These are phyloP conservation scores for Tipula unca DNA, from an alignment of 2,888 invertebrate genomes.

Conservation along the genomic window DNA sequence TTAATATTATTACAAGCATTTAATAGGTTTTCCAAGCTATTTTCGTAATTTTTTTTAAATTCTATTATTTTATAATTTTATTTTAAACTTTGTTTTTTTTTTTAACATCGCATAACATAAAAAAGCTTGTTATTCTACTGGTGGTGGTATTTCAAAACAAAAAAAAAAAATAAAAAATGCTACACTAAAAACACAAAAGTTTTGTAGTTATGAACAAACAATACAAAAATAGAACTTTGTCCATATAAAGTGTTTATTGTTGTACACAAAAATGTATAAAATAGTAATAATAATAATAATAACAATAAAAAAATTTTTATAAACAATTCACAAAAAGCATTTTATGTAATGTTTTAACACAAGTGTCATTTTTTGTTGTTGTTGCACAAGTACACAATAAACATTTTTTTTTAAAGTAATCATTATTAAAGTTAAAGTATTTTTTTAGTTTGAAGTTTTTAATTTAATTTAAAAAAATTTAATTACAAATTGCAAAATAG, in stretches of 20 bases:
- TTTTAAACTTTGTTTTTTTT: background rate
- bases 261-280: background rate
- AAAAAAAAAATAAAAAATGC: background rate
- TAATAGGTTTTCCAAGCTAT: background rate
- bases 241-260: constrained; percentile 3
- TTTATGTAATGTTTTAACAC: background rate
- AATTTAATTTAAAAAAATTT: background rate
- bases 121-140: background rate
- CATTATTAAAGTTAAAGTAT: background rate
- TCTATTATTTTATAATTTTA: background rate
- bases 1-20: background rate
- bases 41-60: background rate
- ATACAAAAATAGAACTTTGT: constrained; percentile 9
- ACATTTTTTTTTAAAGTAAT: background rate
- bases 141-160: background rate
- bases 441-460: background rate
- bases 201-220: background rate
- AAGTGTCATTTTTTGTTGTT: background rate
- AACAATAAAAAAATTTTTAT: background rate
- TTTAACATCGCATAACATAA: background rate
- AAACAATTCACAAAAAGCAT: background rate
- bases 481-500: background rate
- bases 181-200: background rate
- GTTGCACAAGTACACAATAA: background rate
- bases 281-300: background rate